Evolutionary conservation across 2,797 vertebrate genomes (phyloP), one percentile per base, ranked within the genome.

Genomic region (Helicolenus hilgendorfi): DNA sequence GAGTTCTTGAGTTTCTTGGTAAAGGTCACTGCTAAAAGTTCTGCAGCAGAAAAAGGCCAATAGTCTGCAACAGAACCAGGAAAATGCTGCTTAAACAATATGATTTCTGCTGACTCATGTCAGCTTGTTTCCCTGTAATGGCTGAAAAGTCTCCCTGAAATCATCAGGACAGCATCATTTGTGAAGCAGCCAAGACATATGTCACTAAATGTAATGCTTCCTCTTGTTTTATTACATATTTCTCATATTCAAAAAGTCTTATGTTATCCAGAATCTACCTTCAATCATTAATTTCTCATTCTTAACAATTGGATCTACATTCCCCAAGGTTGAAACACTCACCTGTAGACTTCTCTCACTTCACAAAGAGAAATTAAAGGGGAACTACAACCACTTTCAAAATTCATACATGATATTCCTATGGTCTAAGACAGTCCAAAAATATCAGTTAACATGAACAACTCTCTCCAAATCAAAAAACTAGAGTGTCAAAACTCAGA

Each of bases 331-430:
- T 77, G 62, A 87, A 76, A 55, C 26, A 5, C 70, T 49, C 24
- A 13, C 20, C 60, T 70, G 72, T 60, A 36, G 20, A 65, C 62
- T 85, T 45, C 65, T 78, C 79, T 60, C 4, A 7, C 71, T 83
- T 85, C 72, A 65, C 77, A 86, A 62, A 67, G 31, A 72, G 27
- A 72, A 81, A 78, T 63, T 45, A 45, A 45, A 45, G 49, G 49
- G 49, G 20, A 53, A n/a, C 49, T 45, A 15, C 15, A 45, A 14
- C 15, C 15, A 45, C 18, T 18, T 45, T 45, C 15, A 18, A 45
- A 45, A 45, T 45, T 45, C 41, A 7, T 45, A 45, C 15, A 45
- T 45, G 15, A 18, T 45, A 7, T 45, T 45, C 15, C 41, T 45
- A 45, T 45, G 41, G 41, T 45, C 41, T 45, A 45, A 45, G 41